These are phyloP conservation scores for Protobothrops flavoviridis DNA, from an alignment of 2,113 vertebrate species.

Conservation along the genomic window DNA sequence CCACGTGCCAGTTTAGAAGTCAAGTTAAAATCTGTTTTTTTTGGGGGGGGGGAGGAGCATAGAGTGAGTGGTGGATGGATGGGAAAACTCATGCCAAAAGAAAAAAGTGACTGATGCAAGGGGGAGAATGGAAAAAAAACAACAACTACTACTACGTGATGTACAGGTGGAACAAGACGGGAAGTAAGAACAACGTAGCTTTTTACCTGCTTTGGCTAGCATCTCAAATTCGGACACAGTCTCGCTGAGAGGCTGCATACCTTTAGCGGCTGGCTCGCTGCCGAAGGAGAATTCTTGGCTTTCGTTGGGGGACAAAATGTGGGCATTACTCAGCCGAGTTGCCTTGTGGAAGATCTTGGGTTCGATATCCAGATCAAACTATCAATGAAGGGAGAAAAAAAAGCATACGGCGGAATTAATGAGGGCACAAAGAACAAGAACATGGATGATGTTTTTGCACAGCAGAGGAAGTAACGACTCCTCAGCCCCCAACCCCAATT, in stretches of 20 bases:
- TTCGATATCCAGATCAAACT: conserved; percentile 96
- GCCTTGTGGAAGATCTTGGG: conserved; percentile 85
- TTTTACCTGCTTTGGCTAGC: conserved; percentile 78
- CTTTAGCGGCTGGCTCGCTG: conserved; percentile 84
- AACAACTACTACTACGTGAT: too few species aligned
- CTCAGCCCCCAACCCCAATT: not conserved
- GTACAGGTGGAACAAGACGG: not conserved
- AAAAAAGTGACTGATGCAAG: not conserved
- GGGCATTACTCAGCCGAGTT: conserved; percentile 63
- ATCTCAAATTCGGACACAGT: conserved; percentile 78
- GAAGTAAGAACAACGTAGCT: conserved; percentile 38
- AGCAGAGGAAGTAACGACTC: too few species aligned
- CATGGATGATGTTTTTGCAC: too few species aligned
- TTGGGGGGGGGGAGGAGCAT: not conserved
- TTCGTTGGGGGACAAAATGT: conserved; percentile 70
- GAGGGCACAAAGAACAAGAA: not conserved
- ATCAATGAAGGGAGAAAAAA: not conserved
- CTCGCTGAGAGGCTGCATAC: conserved; percentile 79
- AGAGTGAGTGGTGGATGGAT: not conserved
- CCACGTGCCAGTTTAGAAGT: not conserved
- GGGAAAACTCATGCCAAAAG: not conserved
- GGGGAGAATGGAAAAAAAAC: not conserved
- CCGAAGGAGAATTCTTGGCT: conserved; percentile 88
- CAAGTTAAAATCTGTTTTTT: not conserved
- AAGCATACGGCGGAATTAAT: not conserved